Evolutionary conservation across 2,797 vertebrate genomes (phyloP).

Genomic region (Crenichthys baileyi): DNA sequence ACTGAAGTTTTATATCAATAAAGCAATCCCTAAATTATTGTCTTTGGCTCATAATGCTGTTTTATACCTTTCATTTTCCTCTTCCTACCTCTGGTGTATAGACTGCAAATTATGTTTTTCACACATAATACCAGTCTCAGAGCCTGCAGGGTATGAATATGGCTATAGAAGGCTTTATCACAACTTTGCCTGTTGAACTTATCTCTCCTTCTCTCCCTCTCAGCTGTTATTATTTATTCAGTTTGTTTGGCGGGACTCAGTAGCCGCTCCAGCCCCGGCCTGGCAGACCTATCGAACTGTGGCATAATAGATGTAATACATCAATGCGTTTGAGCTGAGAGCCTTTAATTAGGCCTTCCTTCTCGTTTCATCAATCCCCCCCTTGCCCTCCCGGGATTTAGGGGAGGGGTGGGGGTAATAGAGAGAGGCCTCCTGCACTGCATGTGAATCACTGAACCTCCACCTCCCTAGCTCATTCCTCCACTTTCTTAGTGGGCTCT

Average conservation of each 20-base stretch:
- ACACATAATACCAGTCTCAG: constrained; percentile 70
- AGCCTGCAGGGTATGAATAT: constrained; percentile 67
- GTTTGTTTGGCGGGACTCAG: constrained; percentile 91
- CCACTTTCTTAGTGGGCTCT: constrained; percentile 53
- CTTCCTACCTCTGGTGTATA: constrained; percentile 29
- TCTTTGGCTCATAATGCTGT: constrained; percentile 15
- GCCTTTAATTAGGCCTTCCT: constrained; percentile 99
- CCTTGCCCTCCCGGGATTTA: constrained; percentile 83
- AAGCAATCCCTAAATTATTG: constrained; percentile 26
- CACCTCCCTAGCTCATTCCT: constrained; percentile 48
- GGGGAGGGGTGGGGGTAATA: constrained; percentile 75
- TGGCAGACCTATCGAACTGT: constrained; percentile 94
- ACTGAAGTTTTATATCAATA: constrained; percentile 17
- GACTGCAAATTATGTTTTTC: constrained; percentile 53
- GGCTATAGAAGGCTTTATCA: constrained; percentile 71
- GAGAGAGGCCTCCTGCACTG: constrained; percentile 82
- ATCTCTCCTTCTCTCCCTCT: constrained; percentile 36
- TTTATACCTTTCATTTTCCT: constrained; percentile 19
- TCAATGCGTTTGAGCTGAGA: constrained; percentile 99
- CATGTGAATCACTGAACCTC: constrained; percentile 85
- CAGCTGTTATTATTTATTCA: constrained; percentile 91
- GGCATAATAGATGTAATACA: constrained; percentile 98
- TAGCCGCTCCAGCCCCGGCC: constrained; percentile 86
- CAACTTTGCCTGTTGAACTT: constrained; percentile 51
- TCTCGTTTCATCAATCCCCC: constrained; percentile 96